Percentiles rank a stretch among this genome's conserved stretches.
These are phyloP conservation scores for Latrodectus elegans DNA, from an alignment of 2,888 invertebrate genomes.

Conservation along the genomic window DNA sequence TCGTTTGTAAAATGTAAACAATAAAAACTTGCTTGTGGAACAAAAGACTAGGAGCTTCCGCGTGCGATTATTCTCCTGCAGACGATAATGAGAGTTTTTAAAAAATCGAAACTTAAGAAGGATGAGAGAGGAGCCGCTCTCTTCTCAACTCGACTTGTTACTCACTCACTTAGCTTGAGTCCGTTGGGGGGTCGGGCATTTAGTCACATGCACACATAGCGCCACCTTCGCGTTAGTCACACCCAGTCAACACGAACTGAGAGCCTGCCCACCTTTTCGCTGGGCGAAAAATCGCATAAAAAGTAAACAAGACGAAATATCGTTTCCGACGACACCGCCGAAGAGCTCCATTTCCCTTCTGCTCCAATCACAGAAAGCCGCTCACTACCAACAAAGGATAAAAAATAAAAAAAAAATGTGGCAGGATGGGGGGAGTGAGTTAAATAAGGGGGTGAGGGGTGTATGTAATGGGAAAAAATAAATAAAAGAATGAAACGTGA, in stretches of 20 bases:
- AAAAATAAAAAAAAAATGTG: not conserved
- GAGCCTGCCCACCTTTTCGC: slow-evolving; percentile 42
- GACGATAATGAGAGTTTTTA: slow-evolving; percentile 34
- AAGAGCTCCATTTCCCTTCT: slow-evolving; percentile 35
- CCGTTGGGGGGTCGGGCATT: slow-evolving; percentile 42
- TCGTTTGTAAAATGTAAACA: too few species aligned
- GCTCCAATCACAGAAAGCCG: slow-evolving; percentile 59
- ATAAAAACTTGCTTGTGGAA: too few species aligned
- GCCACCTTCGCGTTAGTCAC: slow-evolving; percentile 65
- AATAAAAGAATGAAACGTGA: slow-evolving; percentile 17
- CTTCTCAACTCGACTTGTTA: slow-evolving; percentile 65
- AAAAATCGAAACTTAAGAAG: slow-evolving; percentile 16
- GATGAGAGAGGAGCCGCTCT: slow-evolving; percentile 36
- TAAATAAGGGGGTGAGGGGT: not conserved
- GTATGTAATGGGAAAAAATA: slow-evolving; percentile 1
- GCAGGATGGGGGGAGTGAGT: not conserved
- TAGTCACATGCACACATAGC: slow-evolving; percentile 66
- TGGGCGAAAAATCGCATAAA: slow-evolving; percentile 33
- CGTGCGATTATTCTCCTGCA: not conserved
- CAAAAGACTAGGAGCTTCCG: not conserved
- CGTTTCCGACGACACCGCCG: slow-evolving; percentile 45
- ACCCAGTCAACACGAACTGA: slow-evolving; percentile 59
- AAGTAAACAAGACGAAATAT: slow-evolving; percentile 63
- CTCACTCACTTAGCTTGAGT: slow-evolving; percentile 52
- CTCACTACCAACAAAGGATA: slow-evolving; percentile 36